These are phyloP conservation scores for Crambe crambe DNA, from an alignment of 37 sponge, comb jelly and placozoan genomes.

Conservation along the genomic window DNA sequence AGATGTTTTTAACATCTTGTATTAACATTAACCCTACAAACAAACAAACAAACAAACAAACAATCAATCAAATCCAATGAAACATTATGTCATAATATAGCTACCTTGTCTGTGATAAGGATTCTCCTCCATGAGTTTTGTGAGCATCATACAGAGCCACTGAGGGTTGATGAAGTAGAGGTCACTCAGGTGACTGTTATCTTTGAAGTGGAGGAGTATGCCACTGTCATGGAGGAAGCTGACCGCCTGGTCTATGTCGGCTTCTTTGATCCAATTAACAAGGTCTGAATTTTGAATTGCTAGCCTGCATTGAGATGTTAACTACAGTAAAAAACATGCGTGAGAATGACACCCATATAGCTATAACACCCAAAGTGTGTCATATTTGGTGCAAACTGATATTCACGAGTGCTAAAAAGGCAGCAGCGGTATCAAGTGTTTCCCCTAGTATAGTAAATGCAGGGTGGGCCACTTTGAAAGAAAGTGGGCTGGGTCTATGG, in stretches of 20 bases:
- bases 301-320: neutral
- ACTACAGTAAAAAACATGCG: no score
- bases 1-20: slow-evolving; percentile 33
- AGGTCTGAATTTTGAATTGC: neutral
- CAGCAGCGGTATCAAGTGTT: no score
- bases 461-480: no score
- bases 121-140: slow-evolving; percentile 47
- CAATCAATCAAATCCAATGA: no score
- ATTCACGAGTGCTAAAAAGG: no score
- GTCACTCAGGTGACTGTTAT: slow-evolving; percentile 40
- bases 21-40: slow-evolving; percentile 59
- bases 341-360: no score
- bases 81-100: no score
- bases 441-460: no score
- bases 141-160: slow-evolving; percentile 75
- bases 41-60: no score
- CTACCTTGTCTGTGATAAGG: slow-evolving; percentile 63
- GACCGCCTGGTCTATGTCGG: slow-evolving; percentile 73
- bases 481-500: no score
- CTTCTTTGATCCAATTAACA: slow-evolving; percentile 7
- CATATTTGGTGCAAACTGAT: no score
- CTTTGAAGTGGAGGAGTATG: slow-evolving; percentile 75
- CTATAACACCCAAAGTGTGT: no score
- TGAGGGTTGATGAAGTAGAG: slow-evolving; percentile 88
- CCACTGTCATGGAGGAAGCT: slow-evolving; percentile 81